A percentile compares a stretch with the other conserved stretches of the same genome.
Evolutionary conservation across 2,888 invertebrate species (phyloP).

Genomic region (Diarsia mendica): DNA sequence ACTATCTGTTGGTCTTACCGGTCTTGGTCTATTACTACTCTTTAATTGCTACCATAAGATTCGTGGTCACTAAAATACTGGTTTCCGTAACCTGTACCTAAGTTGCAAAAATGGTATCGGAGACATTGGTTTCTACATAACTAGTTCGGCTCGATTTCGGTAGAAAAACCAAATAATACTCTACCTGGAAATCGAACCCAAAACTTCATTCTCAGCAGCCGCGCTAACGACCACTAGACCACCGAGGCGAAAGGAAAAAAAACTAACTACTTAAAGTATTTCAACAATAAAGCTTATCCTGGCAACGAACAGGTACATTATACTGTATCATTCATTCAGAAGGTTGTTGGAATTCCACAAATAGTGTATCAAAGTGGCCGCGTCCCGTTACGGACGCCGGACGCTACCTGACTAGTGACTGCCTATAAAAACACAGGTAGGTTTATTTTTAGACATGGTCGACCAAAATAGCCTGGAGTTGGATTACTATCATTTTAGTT

Average conservation of each 20-base stretch:
- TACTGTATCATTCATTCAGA: slow-evolving; percentile 6
- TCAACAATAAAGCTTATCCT: neutral
- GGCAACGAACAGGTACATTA: neutral
- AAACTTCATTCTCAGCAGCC: too few species aligned
- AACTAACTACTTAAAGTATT: neutral
- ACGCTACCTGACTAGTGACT: slow-evolving; percentile 45
- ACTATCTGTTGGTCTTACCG: too few species aligned
- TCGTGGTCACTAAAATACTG: too few species aligned
- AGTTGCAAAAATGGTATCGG: neutral
- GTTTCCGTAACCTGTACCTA: neutral
- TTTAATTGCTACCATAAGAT: too few species aligned
- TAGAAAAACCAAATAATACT: too few species aligned
- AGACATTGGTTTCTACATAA: neutral
- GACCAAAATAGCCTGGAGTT: neutral
- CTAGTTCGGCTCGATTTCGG: neutral
- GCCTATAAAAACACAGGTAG: slow-evolving; percentile 29
- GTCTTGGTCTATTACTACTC: too few species aligned
- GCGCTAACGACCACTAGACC: too few species aligned
- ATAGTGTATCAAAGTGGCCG: slow-evolving; percentile 7
- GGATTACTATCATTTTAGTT: neutral
- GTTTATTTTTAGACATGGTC: neutral
- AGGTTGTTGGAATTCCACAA: slow-evolving; percentile 11
- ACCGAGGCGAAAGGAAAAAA: neutral
- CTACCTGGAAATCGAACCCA: too few species aligned
- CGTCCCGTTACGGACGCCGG: neutral